These are phyloP conservation scores for Nowickia ferox DNA, from an alignment of 2,888 invertebrate species.

Conservation along the genomic window DNA sequence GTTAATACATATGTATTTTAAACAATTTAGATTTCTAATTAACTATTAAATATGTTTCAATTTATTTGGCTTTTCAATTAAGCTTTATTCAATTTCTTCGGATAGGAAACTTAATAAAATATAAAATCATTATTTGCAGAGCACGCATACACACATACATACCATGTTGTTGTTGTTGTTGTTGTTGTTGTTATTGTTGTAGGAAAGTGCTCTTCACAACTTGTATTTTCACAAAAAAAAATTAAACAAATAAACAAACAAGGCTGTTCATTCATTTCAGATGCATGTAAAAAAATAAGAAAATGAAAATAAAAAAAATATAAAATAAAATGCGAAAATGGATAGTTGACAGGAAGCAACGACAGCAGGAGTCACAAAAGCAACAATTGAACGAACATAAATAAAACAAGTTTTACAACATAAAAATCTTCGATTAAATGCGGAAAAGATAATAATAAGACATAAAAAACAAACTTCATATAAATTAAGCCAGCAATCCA, in stretches of 20 bases:
- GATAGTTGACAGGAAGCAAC: constrained; percentile 17
- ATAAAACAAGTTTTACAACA: constrained; percentile 75
- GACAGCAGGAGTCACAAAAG: constrained; percentile 43
- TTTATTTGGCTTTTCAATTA: not conserved
- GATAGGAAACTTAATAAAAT: constrained; percentile 47
- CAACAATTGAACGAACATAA: constrained; percentile 67
- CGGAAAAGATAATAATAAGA: constrained; percentile 72
- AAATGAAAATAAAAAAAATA: constrained; percentile 49
- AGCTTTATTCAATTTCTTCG: constrained; percentile 16
- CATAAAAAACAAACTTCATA: constrained; percentile 37
- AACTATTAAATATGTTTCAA: constrained; percentile 3
- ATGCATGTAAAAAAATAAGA: constrained; percentile 29
- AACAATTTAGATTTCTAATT: too few relatives aligned
- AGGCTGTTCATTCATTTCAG: constrained; percentile 54
- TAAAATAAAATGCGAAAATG: constrained; percentile 53
- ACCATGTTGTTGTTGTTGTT: constrained; percentile 37
- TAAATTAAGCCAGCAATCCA: constrained; percentile 52
- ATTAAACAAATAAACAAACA: constrained; percentile 76
- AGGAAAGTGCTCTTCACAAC: constrained; percentile 63
- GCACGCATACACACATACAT: not conserved
- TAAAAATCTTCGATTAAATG: constrained; percentile 76
- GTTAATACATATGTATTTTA: too few relatives aligned
- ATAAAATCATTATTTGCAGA: constrained; percentile 29
- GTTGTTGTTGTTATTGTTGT: constrained; percentile 44
- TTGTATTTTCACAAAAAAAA: constrained; percentile 63